Conservation (phyloP, 2,113 vertebrate species). For the Mus pahari region DNA sequence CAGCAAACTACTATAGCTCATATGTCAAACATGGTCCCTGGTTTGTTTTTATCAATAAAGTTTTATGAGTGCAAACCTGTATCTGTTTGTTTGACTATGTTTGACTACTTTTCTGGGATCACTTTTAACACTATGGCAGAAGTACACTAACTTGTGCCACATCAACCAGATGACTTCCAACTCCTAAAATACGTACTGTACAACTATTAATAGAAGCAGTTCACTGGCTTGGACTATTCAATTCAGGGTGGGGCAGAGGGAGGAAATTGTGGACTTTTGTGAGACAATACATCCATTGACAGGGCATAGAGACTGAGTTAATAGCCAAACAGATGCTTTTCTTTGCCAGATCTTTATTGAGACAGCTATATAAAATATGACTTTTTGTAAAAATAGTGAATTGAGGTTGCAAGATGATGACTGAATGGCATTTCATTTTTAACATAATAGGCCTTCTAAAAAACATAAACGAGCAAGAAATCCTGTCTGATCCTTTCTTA, state of each 20-base stretch:
- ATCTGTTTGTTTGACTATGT: background rate
- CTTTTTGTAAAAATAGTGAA: background rate
- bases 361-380: background rate
- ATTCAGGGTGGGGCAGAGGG: background rate
- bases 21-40: background rate
- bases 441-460: background rate
- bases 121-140: background rate
- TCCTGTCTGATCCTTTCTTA: background rate
- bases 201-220: background rate
- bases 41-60: constrained; percentile 7
- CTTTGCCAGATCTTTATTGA: background rate
- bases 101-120: background rate
- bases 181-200: background rate
- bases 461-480: background rate
- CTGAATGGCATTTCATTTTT: background rate
- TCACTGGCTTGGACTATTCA: background rate
- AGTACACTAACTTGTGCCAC: background rate
- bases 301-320: background rate
- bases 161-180: background rate
- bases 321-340: background rate
- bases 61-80: background rate
- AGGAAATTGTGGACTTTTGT: background rate
- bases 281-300: background rate
- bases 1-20: background rate
- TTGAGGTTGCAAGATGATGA: background rate